Percentiles rank a stretch among this genome's conserved stretches.
Conservation (phyloP, 2,888 invertebrate species). For the Serrognathus titanus region DNA sequence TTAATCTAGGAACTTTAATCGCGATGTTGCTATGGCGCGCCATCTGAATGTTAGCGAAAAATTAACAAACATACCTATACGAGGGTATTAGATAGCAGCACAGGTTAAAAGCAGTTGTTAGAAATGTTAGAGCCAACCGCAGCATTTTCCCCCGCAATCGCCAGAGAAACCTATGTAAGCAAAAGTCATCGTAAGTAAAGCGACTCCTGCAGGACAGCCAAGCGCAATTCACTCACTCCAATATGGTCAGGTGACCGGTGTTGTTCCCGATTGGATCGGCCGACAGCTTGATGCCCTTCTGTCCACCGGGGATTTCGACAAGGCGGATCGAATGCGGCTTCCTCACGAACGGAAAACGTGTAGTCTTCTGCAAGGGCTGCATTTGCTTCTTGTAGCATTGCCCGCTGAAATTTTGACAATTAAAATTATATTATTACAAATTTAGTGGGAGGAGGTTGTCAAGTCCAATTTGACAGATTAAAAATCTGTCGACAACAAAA, state of each 20-base stretch:
- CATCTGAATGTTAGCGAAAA: too few species aligned
- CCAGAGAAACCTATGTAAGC: constrained; percentile 55
- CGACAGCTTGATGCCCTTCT: constrained; percentile 62
- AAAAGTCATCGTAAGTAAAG: background rate
- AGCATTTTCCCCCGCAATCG: constrained; percentile 66
- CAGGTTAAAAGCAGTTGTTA: constrained; percentile 67
- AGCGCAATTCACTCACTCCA: constrained; percentile 57
- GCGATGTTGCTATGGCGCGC: too few species aligned
- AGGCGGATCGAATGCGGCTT: constrained; percentile 81
- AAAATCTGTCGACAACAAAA: too few species aligned
- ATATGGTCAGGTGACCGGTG: constrained; percentile 65
- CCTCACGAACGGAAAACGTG: constrained; percentile 49
- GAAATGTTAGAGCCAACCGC: constrained; percentile 66
- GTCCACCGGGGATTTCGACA: constrained; percentile 72
- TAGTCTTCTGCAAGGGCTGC: constrained; percentile 58
- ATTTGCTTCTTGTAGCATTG: constrained; percentile 72
- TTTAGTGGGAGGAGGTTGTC: too few species aligned
- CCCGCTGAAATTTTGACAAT: constrained; percentile 54
- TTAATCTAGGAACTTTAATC: too few species aligned
- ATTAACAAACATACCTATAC: constrained; percentile 54
- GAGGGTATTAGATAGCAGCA: constrained; percentile 50
- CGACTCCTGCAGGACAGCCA: background rate
- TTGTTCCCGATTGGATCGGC: constrained; percentile 51
- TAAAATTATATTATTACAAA: background rate
- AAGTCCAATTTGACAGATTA: too few species aligned